Evolutionary conservation across 1,140 invertebrate genomes (phyloP), one percentile per base, ranked within the genome.

Genomic region (Sesamia nonagrioides): DNA sequence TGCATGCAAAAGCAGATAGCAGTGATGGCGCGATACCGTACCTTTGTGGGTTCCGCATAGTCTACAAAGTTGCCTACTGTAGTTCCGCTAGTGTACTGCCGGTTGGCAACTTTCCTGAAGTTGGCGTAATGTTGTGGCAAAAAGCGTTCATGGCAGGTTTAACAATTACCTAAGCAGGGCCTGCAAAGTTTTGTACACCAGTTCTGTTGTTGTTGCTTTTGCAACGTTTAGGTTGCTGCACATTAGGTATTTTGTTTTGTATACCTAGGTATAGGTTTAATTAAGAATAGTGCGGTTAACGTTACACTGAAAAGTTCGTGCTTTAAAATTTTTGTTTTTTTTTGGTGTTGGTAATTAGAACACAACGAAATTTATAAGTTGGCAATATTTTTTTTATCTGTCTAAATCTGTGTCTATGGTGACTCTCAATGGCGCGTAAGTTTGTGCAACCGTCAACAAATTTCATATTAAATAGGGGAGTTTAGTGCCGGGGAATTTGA

Each of bases 1-100:
- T 94, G 91, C 91, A 94, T 94, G 89, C 88, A 90, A 94, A 94
- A 93, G 93, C 93, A 93, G 93, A 94, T 94, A 94, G 87, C 86
- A 90, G 80, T 89, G 93, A 93, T 93, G 90, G 82, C 84, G 87
- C 88, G 91, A 94, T 92, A 92, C 78, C 80, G 84, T 92, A 93
- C 93, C 93, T 94, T 92, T 94, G 91, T 93, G 90, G 90, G 87
- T 88, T 86, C 86, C 89, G 91, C 87, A 86, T 90, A 92, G 92
- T 94, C 92, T 94, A 93, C 83, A 93, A 94, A 94, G 91, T 94
- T 94, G 82, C 60, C 40, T 63, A 84, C 80, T 79, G 91, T 92
- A 81, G 91, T 92, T 93, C 91, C 91, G 91, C 79, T 85, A 85
- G 88, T 87, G 86, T 89, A 82, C 71, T 68, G 61, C 84, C 91